Evolutionary conservation across 2,113 vertebrate genomes (phyloP).

Genomic region (Tychaedon coryphoeus): DNA sequence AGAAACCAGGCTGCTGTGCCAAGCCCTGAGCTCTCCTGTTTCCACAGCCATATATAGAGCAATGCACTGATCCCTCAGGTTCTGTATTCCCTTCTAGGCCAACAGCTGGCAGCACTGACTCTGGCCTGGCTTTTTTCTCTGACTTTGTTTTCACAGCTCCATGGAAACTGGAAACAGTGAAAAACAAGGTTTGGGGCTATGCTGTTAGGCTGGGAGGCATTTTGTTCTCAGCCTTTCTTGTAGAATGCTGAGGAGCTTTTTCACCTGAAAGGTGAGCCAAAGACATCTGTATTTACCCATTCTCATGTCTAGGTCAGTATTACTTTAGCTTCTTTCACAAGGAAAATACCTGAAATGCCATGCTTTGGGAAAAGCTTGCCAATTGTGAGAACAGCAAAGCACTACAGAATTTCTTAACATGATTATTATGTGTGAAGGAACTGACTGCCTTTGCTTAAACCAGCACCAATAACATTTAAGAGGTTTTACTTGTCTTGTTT

Average conservation of each 20-base stretch:
- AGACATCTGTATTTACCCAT: not conserved
- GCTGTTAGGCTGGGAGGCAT: not conserved
- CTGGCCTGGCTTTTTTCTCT: not conserved
- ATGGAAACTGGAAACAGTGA: constrained; percentile 15
- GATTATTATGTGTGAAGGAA: not conserved
- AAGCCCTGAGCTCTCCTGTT: not conserved
- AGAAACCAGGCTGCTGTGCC: not conserved
- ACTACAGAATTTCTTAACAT: not conserved
- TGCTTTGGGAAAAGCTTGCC: not conserved
- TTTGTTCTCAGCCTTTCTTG: not conserved
- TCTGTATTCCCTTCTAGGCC: not conserved
- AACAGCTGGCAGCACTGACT: constrained; percentile 49
- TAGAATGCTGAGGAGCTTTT: not conserved
- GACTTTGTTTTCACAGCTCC: constrained; percentile 30
- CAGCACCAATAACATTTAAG: not conserved
- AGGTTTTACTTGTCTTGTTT: not conserved
- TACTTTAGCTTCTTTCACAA: not conserved
- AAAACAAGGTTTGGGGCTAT: not conserved
- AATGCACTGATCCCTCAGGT: not conserved
- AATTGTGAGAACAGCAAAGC: not conserved
- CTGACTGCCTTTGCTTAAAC: not conserved
- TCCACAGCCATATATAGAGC: not conserved
- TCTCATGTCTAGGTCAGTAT: not conserved
- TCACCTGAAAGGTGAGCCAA: not conserved
- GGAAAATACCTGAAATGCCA: not conserved